Evolutionary conservation across 2,113 vertebrate species (phyloP), one percentile per base, ranked within the genome.

Genomic region (Aix galericulata): DNA sequence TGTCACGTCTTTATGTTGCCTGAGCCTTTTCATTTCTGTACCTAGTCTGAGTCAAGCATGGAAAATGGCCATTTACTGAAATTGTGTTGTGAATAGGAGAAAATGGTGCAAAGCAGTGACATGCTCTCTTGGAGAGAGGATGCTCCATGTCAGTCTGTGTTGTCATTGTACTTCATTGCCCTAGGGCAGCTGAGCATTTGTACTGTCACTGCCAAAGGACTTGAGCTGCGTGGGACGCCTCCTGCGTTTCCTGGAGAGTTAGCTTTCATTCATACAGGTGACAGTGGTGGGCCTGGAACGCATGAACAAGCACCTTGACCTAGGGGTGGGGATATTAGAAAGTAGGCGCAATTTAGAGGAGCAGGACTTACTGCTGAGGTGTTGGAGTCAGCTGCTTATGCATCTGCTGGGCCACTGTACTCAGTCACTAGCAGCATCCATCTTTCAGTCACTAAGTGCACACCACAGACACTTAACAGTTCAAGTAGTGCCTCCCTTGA

Each of bases 21-120:
- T 53, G 46, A 91, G 76, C 82, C 82, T 88, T 93, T 93, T 90
- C 17, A 60, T 86, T 96, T 81, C 66, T 89, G 50, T 80, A 89
- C 50, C 55, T 69, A 58, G 32, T 82, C 85, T 94, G 94, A 95
- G 73, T 95, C 82, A 94, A 86, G 60, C 75, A 75, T 36, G 64
- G 56, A 46, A 95, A 86, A 91, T 60, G 79, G 85, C 81, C 88
- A 90, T 88, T 94, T 89, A 66, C 50, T 50, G 59, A 80, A 55
- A 79, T 62, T 86, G 60, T 72, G 17, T 68, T 40, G 5, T 48
- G 80, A 91, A 80, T 42, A 55, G 56, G 34, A 69, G 38, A 48
- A 87, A 93, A 89, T 77, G 52, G 22, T 77, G 59, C 42, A 86
- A 76, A 95, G 36, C 75, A 63, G 55, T 52, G 91, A 81, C 86